Conservation (phyloP, 2,888 invertebrate species). For the Prosopocoilus inquinatus region DNA sequence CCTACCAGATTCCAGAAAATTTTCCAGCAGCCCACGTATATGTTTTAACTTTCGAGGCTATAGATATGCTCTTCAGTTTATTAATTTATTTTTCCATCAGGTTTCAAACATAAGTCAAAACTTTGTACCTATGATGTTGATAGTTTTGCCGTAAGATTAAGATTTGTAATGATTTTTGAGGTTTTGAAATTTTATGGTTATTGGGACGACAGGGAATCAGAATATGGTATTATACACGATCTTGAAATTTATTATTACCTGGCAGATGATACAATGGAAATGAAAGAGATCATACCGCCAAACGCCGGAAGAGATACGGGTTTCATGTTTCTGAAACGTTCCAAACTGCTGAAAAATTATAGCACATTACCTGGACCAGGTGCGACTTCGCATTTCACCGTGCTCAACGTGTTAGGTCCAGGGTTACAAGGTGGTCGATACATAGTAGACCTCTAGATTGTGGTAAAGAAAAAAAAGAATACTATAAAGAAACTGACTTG, state of each 20-base stretch:
- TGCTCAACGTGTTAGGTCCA: conserved; percentile 64
- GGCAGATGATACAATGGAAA: conserved; percentile 85
- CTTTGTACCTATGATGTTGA: too few relatives aligned
- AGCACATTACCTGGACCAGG: conserved; percentile 53
- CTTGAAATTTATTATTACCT: conserved; percentile 82
- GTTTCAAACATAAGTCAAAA: too few relatives aligned
- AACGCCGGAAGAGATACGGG: conserved; percentile 72
- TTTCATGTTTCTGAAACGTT: conserved; percentile 71
- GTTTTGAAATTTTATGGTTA: conserved; percentile 77
- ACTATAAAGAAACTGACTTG: conserved; percentile 71
- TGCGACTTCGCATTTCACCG: conserved; percentile 51
- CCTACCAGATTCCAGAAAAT: too few relatives aligned
- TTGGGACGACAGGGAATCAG: conserved; percentile 82
- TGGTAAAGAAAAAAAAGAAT: conserved; percentile 52
- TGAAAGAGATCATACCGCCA: conserved; percentile 68
- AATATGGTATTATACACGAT: conserved; percentile 74
- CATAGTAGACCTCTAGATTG: conserved; percentile 59
- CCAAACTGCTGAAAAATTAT: conserved; percentile 73
- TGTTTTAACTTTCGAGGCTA: too few relatives aligned
- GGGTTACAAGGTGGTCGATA: conserved; percentile 56
- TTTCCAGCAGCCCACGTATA: too few relatives aligned
- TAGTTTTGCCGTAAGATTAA: too few relatives aligned
- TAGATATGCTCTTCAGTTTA: too few relatives aligned
- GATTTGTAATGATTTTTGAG: conserved; percentile 22
- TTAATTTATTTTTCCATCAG: too few relatives aligned